Percentiles rank a stretch among this genome's conserved stretches.
These are phyloP conservation scores for Dilophus febrilis DNA, from an alignment of 2,888 invertebrate species.

Conservation along the genomic window DNA sequence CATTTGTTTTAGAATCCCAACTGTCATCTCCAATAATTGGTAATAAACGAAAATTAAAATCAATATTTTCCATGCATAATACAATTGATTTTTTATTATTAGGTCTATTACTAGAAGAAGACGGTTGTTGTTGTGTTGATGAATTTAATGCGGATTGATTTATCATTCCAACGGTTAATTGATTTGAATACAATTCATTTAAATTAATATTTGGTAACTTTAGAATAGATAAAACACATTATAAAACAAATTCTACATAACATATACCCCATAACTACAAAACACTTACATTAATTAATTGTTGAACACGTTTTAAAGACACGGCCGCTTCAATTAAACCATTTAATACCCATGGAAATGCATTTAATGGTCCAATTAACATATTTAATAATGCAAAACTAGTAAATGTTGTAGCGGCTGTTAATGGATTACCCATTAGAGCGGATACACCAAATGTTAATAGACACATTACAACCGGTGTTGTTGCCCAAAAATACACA, in stretches of 20 bases:
- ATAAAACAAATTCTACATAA: not conserved
- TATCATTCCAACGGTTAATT: not conserved
- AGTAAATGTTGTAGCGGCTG: slow-evolving; percentile 86
- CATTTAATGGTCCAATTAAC: slow-evolving; percentile 88
- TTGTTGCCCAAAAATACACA: slow-evolving; percentile 97
- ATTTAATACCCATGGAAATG: slow-evolving; percentile 96
- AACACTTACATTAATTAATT: slow-evolving; percentile 50
- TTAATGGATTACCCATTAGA: slow-evolving; percentile 57
- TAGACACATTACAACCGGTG: slow-evolving; percentile 77
- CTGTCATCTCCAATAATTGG: not conserved
- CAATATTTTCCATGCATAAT: slow-evolving; percentile 38
- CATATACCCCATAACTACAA: too few species aligned
- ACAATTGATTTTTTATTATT: slow-evolving; percentile 37
- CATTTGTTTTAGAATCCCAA: slow-evolving; percentile 6
- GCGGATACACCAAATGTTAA: slow-evolving; percentile 67
- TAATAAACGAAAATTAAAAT: slow-evolving; percentile 31
- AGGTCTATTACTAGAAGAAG: too few species aligned
- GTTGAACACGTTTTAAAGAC: slow-evolving; percentile 73
- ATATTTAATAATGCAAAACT: slow-evolving; percentile 89
- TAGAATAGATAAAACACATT: not conserved
- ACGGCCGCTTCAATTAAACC: slow-evolving; percentile 94
- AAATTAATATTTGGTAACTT: slow-evolving; percentile 34
- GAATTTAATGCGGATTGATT: not conserved
- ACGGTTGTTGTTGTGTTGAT: too few species aligned
- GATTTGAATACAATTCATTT: slow-evolving; percentile 22